Percentiles rank a stretch among this genome's conserved stretches.
Evolutionary conservation across 2,888 invertebrate species (phyloP).

Genomic region (Hirtodrosophila duncani): DNA sequence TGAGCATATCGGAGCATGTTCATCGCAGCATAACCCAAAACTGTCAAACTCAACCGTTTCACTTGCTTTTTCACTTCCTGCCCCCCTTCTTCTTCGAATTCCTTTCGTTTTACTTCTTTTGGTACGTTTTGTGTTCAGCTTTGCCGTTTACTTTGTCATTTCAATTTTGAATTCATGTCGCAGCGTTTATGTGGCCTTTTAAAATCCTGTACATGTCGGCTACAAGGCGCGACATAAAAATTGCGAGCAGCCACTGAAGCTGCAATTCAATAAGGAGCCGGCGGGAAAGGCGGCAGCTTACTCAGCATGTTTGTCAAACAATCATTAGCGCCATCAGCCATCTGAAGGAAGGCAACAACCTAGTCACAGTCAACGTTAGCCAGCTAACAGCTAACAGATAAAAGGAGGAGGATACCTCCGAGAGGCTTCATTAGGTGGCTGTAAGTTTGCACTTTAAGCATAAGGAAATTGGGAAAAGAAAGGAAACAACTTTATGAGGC

Average conservation of each 20-base stretch:
- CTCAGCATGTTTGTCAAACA: conserved; percentile 61
- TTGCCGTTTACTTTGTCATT: conserved; percentile 57
- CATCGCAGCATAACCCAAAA: conserved; percentile 68
- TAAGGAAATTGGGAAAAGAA: too few relatives aligned
- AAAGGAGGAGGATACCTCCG: too few relatives aligned
- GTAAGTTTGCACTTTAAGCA: too few relatives aligned
- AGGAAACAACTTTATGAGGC: too few relatives aligned
- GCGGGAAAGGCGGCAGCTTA: conserved; percentile 13
- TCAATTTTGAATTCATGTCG: conserved; percentile 65
- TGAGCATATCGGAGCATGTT: conserved; percentile 54
- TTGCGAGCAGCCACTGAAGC: conserved; percentile 20
- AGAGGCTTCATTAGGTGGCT: too few relatives aligned
- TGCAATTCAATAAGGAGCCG: conserved; percentile 63
- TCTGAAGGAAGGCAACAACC: conserved; percentile 11
- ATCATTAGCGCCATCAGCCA: conserved; percentile 62
- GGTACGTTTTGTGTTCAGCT: background rate
- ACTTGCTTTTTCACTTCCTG: conserved; percentile 20
- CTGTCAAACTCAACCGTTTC: conserved; percentile 58
- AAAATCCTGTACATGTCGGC: conserved; percentile 65
- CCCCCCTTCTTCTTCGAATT: background rate
- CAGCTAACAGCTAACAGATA: too few relatives aligned
- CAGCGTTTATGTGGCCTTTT: conserved; percentile 56
- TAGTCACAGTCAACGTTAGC: too few relatives aligned
- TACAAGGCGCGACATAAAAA: conserved; percentile 34
- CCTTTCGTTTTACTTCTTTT: background rate